A percentile compares a stretch with the other conserved stretches of the same genome.
Conservation (phyloP, 2,888 invertebrate genomes). For the Scotopteryx bipunctaria region DNA sequence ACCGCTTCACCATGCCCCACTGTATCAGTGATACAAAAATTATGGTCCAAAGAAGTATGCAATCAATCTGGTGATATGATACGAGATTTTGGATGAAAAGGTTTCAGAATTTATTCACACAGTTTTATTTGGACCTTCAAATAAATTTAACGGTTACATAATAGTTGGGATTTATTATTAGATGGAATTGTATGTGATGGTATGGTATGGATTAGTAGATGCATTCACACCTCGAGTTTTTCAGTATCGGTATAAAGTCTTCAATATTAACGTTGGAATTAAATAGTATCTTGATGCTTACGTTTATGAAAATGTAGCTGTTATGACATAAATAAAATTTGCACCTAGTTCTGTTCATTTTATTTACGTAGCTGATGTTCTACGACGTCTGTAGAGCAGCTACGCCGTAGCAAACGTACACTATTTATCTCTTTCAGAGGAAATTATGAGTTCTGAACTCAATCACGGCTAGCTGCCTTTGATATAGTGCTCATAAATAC, state of each 20-base stretch:
- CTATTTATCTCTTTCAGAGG: not conserved
- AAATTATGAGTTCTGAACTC: not conserved
- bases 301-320: too few relatives aligned
- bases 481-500: slow-evolving; percentile 1
- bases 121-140: too few relatives aligned
- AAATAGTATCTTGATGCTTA: too few relatives aligned
- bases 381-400: not conserved
- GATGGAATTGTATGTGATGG: too few relatives aligned
- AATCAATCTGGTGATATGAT: slow-evolving; percentile 22
- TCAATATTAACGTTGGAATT: too few relatives aligned
- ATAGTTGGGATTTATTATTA: too few relatives aligned
- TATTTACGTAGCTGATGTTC: not conserved
- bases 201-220: too few relatives aligned
- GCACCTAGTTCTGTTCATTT: not conserved
- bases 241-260: too few relatives aligned
- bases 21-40: slow-evolving; percentile 25
- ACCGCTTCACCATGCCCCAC: slow-evolving; percentile 41
- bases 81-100: too few relatives aligned
- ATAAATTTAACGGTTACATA: too few relatives aligned
- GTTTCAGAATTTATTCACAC: too few relatives aligned
- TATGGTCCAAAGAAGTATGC: slow-evolving; percentile 28
- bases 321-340: not conserved
- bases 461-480: slow-evolving; percentile 3
- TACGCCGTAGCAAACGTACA: slow-evolving; percentile 10
- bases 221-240: too few relatives aligned